Evolutionary conservation across 2,797 vertebrate species (phyloP).

Genomic region (Micromesistius poutassou): DNA sequence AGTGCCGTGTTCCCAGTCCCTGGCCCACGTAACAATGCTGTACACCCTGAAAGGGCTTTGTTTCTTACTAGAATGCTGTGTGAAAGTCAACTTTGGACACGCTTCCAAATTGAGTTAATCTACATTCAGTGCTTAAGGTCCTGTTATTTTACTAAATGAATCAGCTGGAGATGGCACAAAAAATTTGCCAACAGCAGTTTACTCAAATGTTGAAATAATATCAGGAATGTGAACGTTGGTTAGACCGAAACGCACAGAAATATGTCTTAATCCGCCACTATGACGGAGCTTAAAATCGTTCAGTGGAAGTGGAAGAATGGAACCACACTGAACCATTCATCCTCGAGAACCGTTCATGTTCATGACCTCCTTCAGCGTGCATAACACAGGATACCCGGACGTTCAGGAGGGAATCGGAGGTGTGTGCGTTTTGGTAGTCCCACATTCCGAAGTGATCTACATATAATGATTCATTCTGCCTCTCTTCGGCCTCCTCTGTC

Average conservation of each 20-base stretch:
- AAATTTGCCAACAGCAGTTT: neutral
- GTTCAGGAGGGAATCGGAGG: neutral
- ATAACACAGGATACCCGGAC: neutral
- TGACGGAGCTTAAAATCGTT: neutral
- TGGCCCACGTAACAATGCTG: neutral
- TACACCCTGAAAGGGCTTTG: neutral
- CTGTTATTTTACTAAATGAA: no score
- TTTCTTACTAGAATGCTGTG: neutral
- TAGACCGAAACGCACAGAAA: neutral
- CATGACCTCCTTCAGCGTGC: neutral
- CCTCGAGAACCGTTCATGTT: neutral
- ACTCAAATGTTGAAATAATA: neutral
- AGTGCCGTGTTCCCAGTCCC: neutral
- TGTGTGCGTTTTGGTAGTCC: neutral
- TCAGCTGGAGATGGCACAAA: no score
- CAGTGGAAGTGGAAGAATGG: neutral
- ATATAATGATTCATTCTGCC: conserved; percentile 21
- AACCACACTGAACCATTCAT: neutral
- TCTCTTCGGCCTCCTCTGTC: conserved; percentile 30
- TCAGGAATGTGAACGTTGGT: neutral
- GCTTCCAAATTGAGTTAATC: neutral
- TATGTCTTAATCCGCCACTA: neutral
- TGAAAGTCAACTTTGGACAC: neutral
- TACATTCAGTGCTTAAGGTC: neutral
- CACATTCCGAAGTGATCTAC: neutral